A percentile compares a stretch with the other conserved stretches of the same genome.
These are phyloP conservation scores for Sylvicola fuscatus DNA, from an alignment of 2,888 invertebrate genomes.

Conservation along the genomic window DNA sequence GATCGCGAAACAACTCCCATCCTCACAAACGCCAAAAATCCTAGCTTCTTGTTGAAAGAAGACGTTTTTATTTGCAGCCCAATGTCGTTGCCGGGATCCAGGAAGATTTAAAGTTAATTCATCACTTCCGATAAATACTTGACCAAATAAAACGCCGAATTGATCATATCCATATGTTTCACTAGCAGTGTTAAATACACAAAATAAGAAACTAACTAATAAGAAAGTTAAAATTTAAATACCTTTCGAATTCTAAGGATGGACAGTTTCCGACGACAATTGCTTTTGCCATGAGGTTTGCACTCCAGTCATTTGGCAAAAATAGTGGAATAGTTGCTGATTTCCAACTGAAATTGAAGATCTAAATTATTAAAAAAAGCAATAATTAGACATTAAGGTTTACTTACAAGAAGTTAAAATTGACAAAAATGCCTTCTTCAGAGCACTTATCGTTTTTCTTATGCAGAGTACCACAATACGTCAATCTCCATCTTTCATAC, in stretches of 20 bases:
- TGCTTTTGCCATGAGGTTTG: slow-evolving; percentile 30
- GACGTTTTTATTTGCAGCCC: slow-evolving; percentile 18
- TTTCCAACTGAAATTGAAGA: slow-evolving; percentile 30
- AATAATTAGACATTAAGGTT: neutral
- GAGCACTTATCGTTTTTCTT: slow-evolving; percentile 17
- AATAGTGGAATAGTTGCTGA: slow-evolving; percentile 27
- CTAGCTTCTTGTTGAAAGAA: slow-evolving; percentile 18
- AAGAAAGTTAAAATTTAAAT: neutral
- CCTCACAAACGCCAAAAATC: slow-evolving; percentile 25
- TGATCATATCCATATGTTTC: slow-evolving; percentile 34
- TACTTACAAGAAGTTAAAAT: slow-evolving; percentile 37
- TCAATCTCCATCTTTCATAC: slow-evolving; percentile 35
- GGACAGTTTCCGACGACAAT: slow-evolving; percentile 28
- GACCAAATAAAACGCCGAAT: slow-evolving; percentile 40
- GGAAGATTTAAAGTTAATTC: slow-evolving; percentile 22
- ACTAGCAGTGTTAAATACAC: slow-evolving; percentile 25
- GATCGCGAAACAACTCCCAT: slow-evolving; percentile 36
- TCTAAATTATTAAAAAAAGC: neutral
- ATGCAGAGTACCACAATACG: slow-evolving; percentile 47
- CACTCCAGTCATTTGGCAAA: slow-evolving; percentile 34
- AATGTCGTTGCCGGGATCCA: slow-evolving; percentile 28
- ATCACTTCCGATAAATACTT: slow-evolving; percentile 27
- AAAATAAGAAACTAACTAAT: slow-evolving; percentile 2
- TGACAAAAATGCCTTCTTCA: slow-evolving; percentile 22
- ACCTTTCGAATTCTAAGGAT: neutral